phyloP scores from a whole-genome alignment of 2,113 vertebrate genomes.

The Tupaia tana region DNA sequence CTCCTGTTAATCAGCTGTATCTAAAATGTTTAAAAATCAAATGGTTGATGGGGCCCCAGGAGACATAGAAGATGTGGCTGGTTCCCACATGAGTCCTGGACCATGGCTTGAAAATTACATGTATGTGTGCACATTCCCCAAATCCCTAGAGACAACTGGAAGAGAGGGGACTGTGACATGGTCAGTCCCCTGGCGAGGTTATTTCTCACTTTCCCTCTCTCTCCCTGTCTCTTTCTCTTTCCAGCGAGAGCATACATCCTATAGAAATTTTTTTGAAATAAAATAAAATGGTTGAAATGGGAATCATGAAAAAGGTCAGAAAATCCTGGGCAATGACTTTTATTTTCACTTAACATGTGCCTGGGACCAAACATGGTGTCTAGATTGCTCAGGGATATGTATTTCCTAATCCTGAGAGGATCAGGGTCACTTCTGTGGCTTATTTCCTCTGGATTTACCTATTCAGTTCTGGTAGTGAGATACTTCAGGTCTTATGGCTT shows the following conservation, averaged over 20 bases:
- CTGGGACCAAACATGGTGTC: neutral
- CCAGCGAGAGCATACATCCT: too few relatives aligned
- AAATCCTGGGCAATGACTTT: neutral
- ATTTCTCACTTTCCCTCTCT: too few relatives aligned
- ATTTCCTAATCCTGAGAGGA: neutral
- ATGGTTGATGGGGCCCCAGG: too few relatives aligned
- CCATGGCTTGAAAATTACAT: too few relatives aligned
- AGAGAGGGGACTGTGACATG: too few relatives aligned
- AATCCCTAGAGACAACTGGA: too few relatives aligned
- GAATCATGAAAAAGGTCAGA: neutral
- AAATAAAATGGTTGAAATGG: neutral
- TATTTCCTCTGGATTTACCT: neutral
- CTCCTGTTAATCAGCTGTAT: neutral
- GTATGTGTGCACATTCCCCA: too few relatives aligned
- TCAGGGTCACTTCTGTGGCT: neutral
- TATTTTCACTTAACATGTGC: neutral
- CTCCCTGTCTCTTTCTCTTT: too few relatives aligned
- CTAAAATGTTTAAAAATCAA: neutral
- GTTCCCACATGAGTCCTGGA: too few relatives aligned
- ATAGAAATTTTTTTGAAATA: too few relatives aligned
- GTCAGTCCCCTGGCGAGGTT: too few relatives aligned
- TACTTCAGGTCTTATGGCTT: neutral
- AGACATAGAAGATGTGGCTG: too few relatives aligned
- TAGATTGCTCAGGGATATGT: fast-evolving
- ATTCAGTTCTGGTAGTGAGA: neutral